Conservation (phyloP, 1,140 invertebrate species). For the Atta colombica region DNA sequence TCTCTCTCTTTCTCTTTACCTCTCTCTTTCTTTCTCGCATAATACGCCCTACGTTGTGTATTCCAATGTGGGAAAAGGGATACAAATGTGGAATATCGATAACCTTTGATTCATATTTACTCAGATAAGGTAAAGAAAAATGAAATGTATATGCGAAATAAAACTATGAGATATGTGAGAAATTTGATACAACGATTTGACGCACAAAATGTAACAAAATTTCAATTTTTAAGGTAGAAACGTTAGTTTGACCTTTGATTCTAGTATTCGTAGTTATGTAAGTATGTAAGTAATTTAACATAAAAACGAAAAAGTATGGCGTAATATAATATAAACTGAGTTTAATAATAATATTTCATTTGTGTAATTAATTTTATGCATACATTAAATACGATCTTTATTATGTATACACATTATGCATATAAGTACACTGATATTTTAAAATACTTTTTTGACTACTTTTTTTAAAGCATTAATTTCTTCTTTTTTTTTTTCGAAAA, state of each 20-base stretch:
- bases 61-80: not conserved
- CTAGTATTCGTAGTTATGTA: not conserved
- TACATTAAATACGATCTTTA: not conserved
- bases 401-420: not conserved
- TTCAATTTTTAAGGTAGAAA: not conserved
- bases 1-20: slow-evolving; percentile 9
- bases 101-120: not conserved
- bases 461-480: not conserved
- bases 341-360: slow-evolving; percentile 1
- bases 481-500: not conserved
- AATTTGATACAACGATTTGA: not conserved
- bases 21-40: slow-evolving; percentile 11
- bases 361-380: not conserved
- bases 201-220: not conserved
- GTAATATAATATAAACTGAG: not conserved
- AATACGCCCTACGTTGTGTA: not conserved
- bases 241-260: not conserved
- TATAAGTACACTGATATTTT: not conserved
- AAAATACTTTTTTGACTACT: not conserved
- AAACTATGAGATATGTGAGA: not conserved
- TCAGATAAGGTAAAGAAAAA: not conserved
- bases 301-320: not conserved
- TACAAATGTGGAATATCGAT: slow-evolving; percentile 13
- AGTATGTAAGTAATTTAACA: not conserved
- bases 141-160: no score